These are phyloP conservation scores for Tolypeutes matacus DNA, from an alignment of 2,797 vertebrate genomes.

Conservation along the genomic window DNA sequence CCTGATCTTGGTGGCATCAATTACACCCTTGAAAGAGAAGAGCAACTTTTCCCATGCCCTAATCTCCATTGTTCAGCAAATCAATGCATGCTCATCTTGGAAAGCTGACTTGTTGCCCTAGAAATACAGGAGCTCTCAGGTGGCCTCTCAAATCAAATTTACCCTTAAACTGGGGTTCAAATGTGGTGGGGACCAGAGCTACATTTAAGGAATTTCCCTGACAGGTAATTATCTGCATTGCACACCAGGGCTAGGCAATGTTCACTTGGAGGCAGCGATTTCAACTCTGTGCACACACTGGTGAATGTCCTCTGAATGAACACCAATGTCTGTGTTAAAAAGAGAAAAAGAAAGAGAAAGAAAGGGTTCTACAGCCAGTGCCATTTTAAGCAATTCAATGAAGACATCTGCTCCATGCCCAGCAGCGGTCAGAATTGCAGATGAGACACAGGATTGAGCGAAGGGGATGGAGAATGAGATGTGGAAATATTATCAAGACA, in stretches of 20 bases:
- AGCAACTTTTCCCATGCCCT: neutral
- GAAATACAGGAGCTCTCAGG: neutral
- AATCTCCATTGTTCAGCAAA: neutral
- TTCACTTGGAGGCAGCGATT: neutral
- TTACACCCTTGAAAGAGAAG: constrained; percentile 40
- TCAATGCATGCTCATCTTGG: neutral
- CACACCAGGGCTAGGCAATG: neutral
- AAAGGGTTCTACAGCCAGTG: constrained; percentile 41
- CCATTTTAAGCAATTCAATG: constrained; percentile 33
- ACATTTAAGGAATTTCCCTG: constrained; percentile 43
- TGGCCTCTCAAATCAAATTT: neutral
- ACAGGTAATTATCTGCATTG: constrained; percentile 44
- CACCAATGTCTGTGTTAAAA: constrained; percentile 44
- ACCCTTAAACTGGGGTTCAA: neutral
- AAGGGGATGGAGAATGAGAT: constrained; percentile 5
- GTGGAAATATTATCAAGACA: neutral
- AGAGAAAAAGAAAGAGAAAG: neutral
- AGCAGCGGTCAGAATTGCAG: neutral
- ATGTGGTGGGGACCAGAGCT: neutral
- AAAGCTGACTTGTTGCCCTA: neutral
- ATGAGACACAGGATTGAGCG: neutral
- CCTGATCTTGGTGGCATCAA: constrained; percentile 44
- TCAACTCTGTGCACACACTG: constrained; percentile 22
- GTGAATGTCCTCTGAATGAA: neutral
- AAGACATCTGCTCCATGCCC: constrained; percentile 58